Percentiles rank a stretch among this genome's conserved stretches.
Evolutionary conservation across 2,113 vertebrate species (phyloP).

Genomic region (Ochotona curzoniae): DNA sequence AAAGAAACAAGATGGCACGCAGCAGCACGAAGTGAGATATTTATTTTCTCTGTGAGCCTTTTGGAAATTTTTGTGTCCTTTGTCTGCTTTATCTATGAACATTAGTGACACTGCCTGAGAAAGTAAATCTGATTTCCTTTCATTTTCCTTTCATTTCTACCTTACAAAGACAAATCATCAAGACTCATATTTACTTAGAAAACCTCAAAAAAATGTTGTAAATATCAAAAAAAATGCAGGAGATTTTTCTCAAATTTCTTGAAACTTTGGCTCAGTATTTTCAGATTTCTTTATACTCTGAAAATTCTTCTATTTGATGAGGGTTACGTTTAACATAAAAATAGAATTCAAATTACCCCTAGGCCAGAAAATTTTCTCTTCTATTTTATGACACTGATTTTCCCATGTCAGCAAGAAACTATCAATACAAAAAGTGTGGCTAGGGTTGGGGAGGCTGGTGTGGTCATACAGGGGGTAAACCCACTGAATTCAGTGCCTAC

Average conservation of each 20-base stretch:
- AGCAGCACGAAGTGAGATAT: neutral
- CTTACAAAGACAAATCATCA: neutral
- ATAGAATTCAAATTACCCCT: neutral
- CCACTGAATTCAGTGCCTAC: too few relatives aligned
- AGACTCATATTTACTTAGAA: neutral
- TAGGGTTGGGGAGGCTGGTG: neutral
- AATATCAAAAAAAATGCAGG: neutral
- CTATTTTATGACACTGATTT: neutral
- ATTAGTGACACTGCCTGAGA: neutral
- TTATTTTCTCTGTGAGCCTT: neutral
- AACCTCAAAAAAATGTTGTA: neutral
- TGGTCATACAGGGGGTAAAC: too few relatives aligned
- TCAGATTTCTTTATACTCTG: neutral
- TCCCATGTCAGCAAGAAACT: neutral
- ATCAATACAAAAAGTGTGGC: rapidly evolving
- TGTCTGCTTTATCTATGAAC: neutral
- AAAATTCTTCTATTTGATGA: slow-evolving; percentile 1
- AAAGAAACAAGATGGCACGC: neutral
- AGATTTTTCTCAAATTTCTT: neutral
- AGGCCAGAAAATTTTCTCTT: neutral
- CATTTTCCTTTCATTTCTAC: neutral
- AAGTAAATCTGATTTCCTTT: neutral
- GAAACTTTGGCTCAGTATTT: neutral
- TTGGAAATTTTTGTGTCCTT: neutral
- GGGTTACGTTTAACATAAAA: too few relatives aligned